A percentile compares a stretch with the other conserved stretches of the same genome.
Evolutionary conservation across 2,797 vertebrate species (phyloP).

Genomic region (Aplochiton taeniatus): DNA sequence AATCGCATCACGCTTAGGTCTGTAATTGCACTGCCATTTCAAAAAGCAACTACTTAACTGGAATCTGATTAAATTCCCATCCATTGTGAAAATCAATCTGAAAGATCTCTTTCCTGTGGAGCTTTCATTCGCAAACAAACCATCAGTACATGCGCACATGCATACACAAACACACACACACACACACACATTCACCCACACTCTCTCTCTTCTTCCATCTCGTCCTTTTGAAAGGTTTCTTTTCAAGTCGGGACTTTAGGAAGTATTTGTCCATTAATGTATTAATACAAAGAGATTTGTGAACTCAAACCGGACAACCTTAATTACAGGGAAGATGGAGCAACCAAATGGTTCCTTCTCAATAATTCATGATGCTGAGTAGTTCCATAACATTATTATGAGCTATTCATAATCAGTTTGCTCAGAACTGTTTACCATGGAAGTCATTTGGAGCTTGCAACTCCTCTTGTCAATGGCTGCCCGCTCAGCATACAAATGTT

Average conservation of each 20-base stretch:
- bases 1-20: constrained; percentile 1
- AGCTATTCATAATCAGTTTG: constrained; percentile 27
- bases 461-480: constrained; percentile 5
- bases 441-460: constrained; percentile 8
- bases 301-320: constrained; percentile 21
- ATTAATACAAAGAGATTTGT: constrained; percentile 28
- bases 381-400: constrained; percentile 28
- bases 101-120: neutral
- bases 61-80: constrained; percentile 12
- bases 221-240: neutral
- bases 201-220: neutral
- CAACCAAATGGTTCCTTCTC: constrained; percentile 8
- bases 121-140: neutral
- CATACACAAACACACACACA: neutral
- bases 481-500: neutral
- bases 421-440: constrained; percentile 16
- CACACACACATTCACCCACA: neutral
- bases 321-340: constrained; percentile 4
- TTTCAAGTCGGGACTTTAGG: neutral
- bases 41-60: constrained; percentile 1
- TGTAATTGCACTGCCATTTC: neutral
- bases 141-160: neutral
- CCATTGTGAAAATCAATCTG: neutral
- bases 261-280: constrained; percentile 19
- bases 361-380: constrained; percentile 11